These are phyloP conservation scores for Cryptotis parvus DNA, from an alignment of 2,113 vertebrate genomes.

Conservation along the genomic window DNA sequence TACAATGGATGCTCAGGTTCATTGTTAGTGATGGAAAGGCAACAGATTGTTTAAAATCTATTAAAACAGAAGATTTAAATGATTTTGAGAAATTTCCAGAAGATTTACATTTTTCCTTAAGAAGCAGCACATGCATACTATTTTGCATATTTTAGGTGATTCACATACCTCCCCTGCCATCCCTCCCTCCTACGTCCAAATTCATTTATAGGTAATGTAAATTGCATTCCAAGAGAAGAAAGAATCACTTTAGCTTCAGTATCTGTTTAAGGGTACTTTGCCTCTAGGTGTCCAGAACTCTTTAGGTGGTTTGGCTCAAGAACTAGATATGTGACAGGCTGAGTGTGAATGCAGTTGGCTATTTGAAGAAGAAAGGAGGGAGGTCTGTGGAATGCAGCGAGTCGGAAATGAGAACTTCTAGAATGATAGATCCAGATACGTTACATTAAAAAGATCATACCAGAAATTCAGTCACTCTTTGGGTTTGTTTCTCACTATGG, in stretches of 20 bases:
- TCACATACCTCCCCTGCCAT: neutral
- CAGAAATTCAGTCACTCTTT: neutral
- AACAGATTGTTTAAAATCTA: neutral
- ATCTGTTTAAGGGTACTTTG: neutral
- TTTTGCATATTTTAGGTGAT: constrained; percentile 13
- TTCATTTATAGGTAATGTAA: neutral
- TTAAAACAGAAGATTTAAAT: neutral
- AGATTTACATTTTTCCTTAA: constrained; percentile 7
- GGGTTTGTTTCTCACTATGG: neutral
- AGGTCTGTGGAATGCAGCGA: neutral
- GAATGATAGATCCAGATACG: neutral
- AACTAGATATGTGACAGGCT: neutral
- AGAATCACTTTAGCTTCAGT: neutral
- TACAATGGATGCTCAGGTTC: neutral
- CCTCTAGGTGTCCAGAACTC: neutral
- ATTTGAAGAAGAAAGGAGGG: neutral
- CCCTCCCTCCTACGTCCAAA: neutral
- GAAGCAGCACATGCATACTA: neutral
- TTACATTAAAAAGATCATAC: neutral
- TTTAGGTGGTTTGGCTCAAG: constrained; percentile 31
- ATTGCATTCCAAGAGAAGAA: neutral
- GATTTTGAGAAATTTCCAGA: neutral
- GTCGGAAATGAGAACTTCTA: neutral
- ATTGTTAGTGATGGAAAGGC: constrained; percentile 1
- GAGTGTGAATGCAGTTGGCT: neutral